These are phyloP conservation scores for Chamaea fasciata DNA, from an alignment of 2,113 vertebrate species.

Conservation along the genomic window DNA sequence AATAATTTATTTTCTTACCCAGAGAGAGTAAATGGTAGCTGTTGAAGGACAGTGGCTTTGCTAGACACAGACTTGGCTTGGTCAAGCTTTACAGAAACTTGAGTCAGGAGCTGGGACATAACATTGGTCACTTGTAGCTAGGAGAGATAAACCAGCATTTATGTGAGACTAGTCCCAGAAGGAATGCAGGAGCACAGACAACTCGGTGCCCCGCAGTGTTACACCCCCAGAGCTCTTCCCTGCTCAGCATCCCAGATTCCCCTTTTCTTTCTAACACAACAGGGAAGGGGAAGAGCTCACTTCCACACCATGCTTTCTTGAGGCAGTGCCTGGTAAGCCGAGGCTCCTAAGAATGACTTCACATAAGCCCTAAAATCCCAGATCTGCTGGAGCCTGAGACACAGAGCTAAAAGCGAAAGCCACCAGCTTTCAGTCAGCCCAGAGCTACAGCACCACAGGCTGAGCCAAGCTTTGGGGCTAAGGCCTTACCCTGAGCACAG, in stretches of 20 bases:
- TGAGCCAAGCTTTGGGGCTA: neutral
- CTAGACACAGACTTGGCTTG: conserved; percentile 81
- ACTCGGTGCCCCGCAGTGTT: neutral
- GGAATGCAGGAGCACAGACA: neutral
- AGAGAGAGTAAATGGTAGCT: conserved; percentile 77
- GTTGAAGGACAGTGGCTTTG: conserved; percentile 83
- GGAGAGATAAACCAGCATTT: neutral
- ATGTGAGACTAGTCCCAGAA: neutral
- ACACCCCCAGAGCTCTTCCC: neutral
- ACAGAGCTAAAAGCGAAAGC: neutral
- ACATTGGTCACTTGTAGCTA: conserved; percentile 91
- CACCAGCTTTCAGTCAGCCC: neutral
- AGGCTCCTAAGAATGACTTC: neutral
- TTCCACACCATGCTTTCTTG: neutral
- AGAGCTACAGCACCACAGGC: neutral
- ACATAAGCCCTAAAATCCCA: neutral
- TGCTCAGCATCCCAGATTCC: neutral
- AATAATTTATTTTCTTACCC: conserved; percentile 75
- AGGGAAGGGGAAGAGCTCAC: neutral
- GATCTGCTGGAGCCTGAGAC: neutral
- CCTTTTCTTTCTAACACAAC: neutral
- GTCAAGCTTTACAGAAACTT: conserved; percentile 86
- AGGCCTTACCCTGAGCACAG: conserved; percentile 79
- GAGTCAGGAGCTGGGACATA: conserved; percentile 86
- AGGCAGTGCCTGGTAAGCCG: neutral